phyloP scores from a whole-genome alignment of 2,797 vertebrate genomes.

The Eospalax fontanierii region DNA sequence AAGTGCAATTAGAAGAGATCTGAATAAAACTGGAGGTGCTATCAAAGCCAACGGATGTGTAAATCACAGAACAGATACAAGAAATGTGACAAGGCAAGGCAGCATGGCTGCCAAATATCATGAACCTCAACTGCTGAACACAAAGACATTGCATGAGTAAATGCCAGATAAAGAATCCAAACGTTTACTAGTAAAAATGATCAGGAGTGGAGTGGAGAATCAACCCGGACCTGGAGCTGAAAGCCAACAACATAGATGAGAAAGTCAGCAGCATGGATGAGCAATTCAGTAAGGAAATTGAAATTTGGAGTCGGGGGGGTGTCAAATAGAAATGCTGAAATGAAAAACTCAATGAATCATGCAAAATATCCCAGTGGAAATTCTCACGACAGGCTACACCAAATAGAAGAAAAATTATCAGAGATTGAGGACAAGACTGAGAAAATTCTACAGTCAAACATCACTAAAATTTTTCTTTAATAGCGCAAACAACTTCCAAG shows the following conservation, averaged over 20 bases:
- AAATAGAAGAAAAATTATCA: background rate
- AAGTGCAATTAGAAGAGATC: background rate
- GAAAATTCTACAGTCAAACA: background rate
- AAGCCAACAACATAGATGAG: background rate
- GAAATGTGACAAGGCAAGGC: background rate
- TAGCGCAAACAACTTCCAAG: background rate
- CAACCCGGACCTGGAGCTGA: no score
- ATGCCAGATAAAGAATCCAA: background rate
- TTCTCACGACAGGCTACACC: background rate
- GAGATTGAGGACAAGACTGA: background rate
- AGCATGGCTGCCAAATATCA: background rate
- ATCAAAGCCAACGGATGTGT: no score
- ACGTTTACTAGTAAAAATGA: background rate
- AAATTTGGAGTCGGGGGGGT: no score
- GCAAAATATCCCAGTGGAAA: background rate
- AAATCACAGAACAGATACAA: background rate
- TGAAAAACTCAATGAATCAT: background rate
- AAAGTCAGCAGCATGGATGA: background rate
- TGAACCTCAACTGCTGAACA: background rate
- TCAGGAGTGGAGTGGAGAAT: no score
- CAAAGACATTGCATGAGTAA: background rate
- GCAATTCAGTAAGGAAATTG: background rate
- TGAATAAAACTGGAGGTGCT: background rate
- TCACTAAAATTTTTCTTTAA: no score
- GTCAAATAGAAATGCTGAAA: background rate